Base-by-base conservation (phyloP, 2,797 vertebrate species). In the Sebastiscus tertius region DNA sequence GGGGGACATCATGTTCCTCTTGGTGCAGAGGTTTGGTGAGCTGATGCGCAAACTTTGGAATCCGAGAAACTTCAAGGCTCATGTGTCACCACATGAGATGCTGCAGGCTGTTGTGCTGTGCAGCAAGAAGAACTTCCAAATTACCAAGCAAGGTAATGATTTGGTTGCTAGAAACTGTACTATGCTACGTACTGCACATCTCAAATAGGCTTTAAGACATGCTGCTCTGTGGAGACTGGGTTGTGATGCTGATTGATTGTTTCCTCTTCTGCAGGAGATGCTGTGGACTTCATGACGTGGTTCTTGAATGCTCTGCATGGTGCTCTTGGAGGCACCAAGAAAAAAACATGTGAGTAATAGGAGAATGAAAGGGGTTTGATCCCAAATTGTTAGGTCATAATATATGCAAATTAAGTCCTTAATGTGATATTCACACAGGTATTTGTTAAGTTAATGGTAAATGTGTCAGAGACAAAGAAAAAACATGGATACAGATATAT, bases 111-210 rank as follows among this genome's bases (percentile, higher is more conserved):
- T 99, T 36, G 98, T 99, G 34, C 96, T 99, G 6, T 99, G 98
- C 95, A 99, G 98, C 93, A 99, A 99, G 95, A 99, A 99, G 92
- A 99, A 96, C 85, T 99, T 99, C 89, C 98, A 99, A 94, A 99
- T 99, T 91, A 99, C 98, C 76, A 99, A 98, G 80, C 98, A 99
- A 91, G 98, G 98, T 97, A 84, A 62, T 9, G 58, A 5, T 70
- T 79, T 18, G 22, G 3, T 33, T 42, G 6, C n/a, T 22, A 55
- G 24, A 54, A 46, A 18, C 20, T 9, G 3, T 42, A 29, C 13
- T 11, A 33, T 49, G 8, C 8, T 55, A 14, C 0, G 1, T n/a
- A 20, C n/a, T 49, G 29, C 36, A 67, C 22, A 33, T 59, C 52
- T 24, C 7, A 69, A 6, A n/a, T 8, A 54, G 27, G 56, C 6